Conservation (phyloP, 64 coral and sea anemone genomes). For the Trachythela sp. region DNA sequence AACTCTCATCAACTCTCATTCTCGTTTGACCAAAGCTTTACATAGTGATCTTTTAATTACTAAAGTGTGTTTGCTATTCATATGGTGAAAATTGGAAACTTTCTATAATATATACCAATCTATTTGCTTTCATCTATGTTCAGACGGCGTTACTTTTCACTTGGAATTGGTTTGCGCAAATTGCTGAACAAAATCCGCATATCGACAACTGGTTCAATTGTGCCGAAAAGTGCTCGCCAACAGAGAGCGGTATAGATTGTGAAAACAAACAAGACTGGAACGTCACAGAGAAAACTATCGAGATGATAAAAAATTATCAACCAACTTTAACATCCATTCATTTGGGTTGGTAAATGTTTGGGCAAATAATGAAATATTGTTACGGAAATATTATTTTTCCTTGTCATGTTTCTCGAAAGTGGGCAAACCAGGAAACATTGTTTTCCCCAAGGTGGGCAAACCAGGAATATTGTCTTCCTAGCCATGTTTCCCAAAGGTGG, state of each 20-base stretch:
- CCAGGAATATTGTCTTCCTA: too few species aligned
- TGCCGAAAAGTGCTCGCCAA: neutral
- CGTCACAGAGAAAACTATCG: neutral
- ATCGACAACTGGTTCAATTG: neutral
- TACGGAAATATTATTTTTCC: too few species aligned
- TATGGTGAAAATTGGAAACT: neutral
- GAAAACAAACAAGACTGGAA: neutral
- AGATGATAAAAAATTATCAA: neutral
- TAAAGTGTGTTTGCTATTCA: too few species aligned
- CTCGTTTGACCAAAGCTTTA: too few species aligned
- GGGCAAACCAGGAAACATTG: too few species aligned
- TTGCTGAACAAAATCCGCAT: neutral
- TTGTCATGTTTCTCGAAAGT: too few species aligned
- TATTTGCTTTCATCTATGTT: neutral
- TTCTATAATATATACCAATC: too few species aligned
- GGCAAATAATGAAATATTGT: too few species aligned
- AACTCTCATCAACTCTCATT: too few species aligned
- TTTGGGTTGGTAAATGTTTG: neutral
- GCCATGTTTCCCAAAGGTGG: too few species aligned
- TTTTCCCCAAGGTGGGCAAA: too few species aligned
- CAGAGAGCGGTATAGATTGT: neutral
- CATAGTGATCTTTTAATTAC: too few species aligned
- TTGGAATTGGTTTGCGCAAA: neutral
- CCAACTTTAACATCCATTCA: conserved; percentile 16
- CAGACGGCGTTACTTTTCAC: neutral